Base-by-base conservation (phyloP, 2,797 vertebrate genomes). In the Enteromius mattozi region DNA sequence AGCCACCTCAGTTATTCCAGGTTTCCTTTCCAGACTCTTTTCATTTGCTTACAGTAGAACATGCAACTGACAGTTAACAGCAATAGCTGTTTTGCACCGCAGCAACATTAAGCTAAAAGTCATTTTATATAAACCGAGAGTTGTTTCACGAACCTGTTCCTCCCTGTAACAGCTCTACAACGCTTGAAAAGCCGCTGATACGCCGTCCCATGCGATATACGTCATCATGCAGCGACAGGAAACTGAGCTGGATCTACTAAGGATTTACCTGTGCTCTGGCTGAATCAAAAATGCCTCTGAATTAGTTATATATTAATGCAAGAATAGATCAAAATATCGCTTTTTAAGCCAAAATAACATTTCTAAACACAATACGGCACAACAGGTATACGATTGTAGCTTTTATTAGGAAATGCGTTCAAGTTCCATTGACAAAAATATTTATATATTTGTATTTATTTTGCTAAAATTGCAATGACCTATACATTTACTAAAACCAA, bases 81-180 rank as follows among this genome's bases (percentile, higher is more conserved):
- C 40, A 37, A 42, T 8, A 30, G 12, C 14, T n/a, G 54, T 13
- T 13, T n/a, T 33, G 40, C 6, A 63, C 37, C 2, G n/a, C 59
- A 24, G 59, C 59, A 37, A 51, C 2, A 40, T 54, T 59, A 59
- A 45, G 3, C 8, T 30, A 42, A 17, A 45, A n/a, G 19, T 45
- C 2, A 42, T 6, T 21, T 24, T 45, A 27, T n/a, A 40, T 35
- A 71, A 30, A 85, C 4, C 6, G 12, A 59, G 63, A 21, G 19
- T 24, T 7, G 65, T 80, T 81, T 70, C 21, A 88, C 87, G 63
- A 85, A 88, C 88, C 86, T 88, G 76, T 17, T n/a, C 65, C 40
- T 78, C 47, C 5, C 51, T 37, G 54, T 75, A 9, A 76, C 70
- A 75, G 68, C 19, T 49, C 47, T 19, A 82, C 47, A 37, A 27